These are phyloP conservation scores for Fundulus diaphanus DNA, from an alignment of 2,797 vertebrate genomes.

Conservation along the genomic window DNA sequence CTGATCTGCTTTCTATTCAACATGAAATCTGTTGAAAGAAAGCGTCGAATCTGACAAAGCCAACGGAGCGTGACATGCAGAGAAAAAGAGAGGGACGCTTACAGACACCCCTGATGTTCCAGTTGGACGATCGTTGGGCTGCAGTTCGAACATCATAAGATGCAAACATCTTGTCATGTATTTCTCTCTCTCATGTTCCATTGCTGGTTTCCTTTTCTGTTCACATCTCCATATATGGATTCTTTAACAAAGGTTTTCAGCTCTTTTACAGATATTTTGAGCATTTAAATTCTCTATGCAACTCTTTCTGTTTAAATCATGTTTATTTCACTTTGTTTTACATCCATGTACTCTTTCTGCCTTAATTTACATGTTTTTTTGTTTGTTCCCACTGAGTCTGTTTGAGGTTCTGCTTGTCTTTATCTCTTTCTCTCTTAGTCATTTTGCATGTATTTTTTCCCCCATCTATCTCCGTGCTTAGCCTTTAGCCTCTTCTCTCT, in stretches of 20 bases:
- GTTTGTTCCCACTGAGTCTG: background rate
- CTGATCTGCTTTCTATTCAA: background rate
- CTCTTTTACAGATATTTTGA: background rate
- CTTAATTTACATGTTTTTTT: background rate
- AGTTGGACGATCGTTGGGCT: background rate
- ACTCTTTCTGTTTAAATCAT: background rate
- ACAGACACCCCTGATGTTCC: constrained; percentile 1
- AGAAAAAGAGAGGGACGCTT: background rate
- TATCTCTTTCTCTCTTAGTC: background rate
- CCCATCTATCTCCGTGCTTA: background rate
- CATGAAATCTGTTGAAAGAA: constrained; percentile 5
- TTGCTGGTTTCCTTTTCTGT: background rate
- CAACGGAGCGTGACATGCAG: background rate
- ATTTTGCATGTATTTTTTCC: background rate
- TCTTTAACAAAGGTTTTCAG: background rate
- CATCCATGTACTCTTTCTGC: background rate
- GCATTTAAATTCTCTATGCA: background rate
- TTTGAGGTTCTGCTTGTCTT: background rate
- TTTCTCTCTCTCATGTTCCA: background rate
- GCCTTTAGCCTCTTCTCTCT: background rate
- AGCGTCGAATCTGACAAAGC: background rate
- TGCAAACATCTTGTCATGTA: background rate
- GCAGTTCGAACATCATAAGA: background rate
- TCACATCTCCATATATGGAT: background rate
- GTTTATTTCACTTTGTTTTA: background rate